These are phyloP conservation scores for Pangasius sanitwongsei DNA, from an alignment of 2,797 vertebrate species.

Conservation along the genomic window DNA sequence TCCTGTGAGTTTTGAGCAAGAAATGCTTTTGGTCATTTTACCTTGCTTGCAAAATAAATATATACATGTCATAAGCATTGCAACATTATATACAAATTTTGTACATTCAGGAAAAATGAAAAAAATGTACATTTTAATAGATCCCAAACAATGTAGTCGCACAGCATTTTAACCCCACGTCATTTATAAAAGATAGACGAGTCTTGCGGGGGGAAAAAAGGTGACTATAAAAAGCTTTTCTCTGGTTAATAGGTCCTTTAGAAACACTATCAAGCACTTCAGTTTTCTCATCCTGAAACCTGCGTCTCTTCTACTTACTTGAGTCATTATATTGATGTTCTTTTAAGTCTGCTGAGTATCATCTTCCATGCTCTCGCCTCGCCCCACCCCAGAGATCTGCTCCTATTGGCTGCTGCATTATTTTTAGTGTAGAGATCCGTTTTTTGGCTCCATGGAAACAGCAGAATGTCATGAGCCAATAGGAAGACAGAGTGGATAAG, in stretches of 20 bases:
- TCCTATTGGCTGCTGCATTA: slow-evolving; percentile 55
- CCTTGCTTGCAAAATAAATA: not conserved
- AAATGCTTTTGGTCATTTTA: not conserved
- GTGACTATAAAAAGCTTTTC: not conserved
- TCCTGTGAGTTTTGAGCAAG: not conserved
- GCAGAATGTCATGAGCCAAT: slow-evolving; percentile 61
- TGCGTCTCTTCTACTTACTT: slow-evolving; percentile 31
- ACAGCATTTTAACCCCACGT: not conserved
- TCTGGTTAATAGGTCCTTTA: not conserved
- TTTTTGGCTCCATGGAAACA: slow-evolving; percentile 68
- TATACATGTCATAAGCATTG: not conserved
- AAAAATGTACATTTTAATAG: not conserved
- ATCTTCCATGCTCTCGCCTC: slow-evolving; percentile 34
- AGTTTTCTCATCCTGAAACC: slow-evolving; percentile 10
- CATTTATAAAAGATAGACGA: not conserved
- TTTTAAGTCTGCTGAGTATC: slow-evolving; percentile 44
- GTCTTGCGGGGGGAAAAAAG: too few species aligned
- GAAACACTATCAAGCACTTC: not conserved
- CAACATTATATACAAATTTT: not conserved
- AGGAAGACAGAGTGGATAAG: slow-evolving; percentile 45
- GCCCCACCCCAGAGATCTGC: slow-evolving; percentile 8
- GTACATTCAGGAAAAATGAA: not conserved
- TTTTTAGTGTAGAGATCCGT: slow-evolving; percentile 57
- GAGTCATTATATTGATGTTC: slow-evolving; percentile 43
- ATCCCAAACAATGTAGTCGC: not conserved